Base-by-base conservation (phyloP, 1,140 invertebrate genomes). In the Condylostylus longicornis region DNA sequence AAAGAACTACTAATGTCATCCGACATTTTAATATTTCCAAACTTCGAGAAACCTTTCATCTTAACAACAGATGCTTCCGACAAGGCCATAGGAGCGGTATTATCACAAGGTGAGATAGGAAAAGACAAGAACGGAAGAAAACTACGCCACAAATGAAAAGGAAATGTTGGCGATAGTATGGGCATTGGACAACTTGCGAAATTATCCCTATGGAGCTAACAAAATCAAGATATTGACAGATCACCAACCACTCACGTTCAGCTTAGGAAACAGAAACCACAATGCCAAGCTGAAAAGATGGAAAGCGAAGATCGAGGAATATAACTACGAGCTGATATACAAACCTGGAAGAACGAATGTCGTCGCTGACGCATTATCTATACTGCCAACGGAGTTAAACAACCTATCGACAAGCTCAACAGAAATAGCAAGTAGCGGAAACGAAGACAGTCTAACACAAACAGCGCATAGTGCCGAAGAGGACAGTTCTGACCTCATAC, bases 181-280 rank as follows among this genome's bases (percentile, higher is more conserved):
- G 45, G 53, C 54, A 1, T 45, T 64, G 2, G 46, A 61, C 33
- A 45, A 61, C 25, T 61, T 63, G 27, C 22, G 49, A 29, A 47
- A 42, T 9, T 51, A 51, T 42, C 29, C 50, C 8, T 45, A 42
- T 22, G 35, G 34, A 13, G 49, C 44, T 7, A 28, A 29, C 28
- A 42, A 48, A 37, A 44, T 51, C 15, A 41, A 23, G 23, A 42
- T 49, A 5, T 9, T 46, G 0, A 49, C 45, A 4, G 50, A 54
- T 29, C 47, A 68, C 34, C 50, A 53, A 37, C 53, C 61, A 2
- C 44, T 67, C 18, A 44, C 35, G 27, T 68, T 53, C 50, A 36
- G 66, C 5, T 39, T 50, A 9, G 48, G 47, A 6, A 46, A 60
- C 0, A 62, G 56, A 44, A 53, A 63, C 23, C 47, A 50, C 12